Conservation (phyloP, 2,113 vertebrate species). For the Aptenodytes forsteri region DNA sequence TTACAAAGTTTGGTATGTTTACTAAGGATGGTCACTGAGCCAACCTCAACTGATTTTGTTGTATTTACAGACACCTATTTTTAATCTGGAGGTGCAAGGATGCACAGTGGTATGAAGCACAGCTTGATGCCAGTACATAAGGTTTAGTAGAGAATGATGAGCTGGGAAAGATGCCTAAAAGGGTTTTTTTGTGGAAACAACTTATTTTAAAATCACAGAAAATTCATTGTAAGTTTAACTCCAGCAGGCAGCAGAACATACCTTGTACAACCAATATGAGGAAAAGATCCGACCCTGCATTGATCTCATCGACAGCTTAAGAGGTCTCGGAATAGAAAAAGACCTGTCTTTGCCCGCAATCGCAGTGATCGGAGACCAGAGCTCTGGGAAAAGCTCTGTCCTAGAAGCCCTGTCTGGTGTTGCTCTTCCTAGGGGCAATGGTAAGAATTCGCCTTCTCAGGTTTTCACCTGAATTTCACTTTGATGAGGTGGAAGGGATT, state of each 20-base stretch:
- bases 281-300: conserved; percentile 75
- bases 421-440: conserved; percentile 84
- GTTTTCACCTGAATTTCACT: not conserved
- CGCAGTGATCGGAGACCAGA: conserved; percentile 82
- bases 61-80: not conserved
- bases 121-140: not conserved
- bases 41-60: not conserved
- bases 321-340: conserved; percentile 74
- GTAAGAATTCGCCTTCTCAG: conserved; percentile 54
- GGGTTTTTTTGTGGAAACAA: not conserved
- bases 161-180: not conserved
- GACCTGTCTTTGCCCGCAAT: conserved; percentile 74
- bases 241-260: not conserved
- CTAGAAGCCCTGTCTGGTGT: conserved; percentile 88
- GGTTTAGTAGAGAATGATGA: not conserved
- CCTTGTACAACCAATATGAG: conserved; percentile 53
- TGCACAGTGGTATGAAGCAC: not conserved
- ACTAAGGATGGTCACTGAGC: not conserved
- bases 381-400: conserved; percentile 90
- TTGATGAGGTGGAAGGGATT: not conserved
- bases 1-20: not conserved
- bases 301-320: conserved; percentile 75
- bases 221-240: not conserved
- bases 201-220: not conserved
- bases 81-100: not conserved